Base-by-base conservation (phyloP, 2,797 vertebrate species). In the Acanthiza pusilla region DNA sequence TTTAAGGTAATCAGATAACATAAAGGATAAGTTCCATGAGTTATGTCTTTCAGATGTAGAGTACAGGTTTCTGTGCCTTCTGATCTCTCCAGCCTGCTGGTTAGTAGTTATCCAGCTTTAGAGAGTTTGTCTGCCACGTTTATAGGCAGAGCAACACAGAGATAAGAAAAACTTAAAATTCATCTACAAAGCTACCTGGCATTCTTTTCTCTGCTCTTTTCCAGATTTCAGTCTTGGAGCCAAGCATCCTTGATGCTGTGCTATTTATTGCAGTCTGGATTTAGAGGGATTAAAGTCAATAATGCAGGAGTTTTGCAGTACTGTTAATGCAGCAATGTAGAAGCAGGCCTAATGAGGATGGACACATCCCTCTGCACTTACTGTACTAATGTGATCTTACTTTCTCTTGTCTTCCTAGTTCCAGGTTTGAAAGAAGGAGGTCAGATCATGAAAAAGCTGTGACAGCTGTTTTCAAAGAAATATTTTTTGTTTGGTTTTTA, bases 391-490 rank as follows among this genome's bases (percentile, higher is more conserved):
- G 2, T 45, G 25, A 48, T 76, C 50, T 82, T 55, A 61, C 48
- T 91, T 76, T 84, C 58, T 95, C 26, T 71, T 89, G 32, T 85
- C 61, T 86, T 89, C 75, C 60, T 78, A 63, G 82, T 89, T 93
- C 36, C 66, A 94, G 89, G 74, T 85, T 88, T 88, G 53, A 92
- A 92, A 75, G 75, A 63, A 76, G 81, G 40, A 57, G 30, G 77
- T 92, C 63, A 90, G 34, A 61, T 50, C 53, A 22, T 18, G 57
- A 89, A 82, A 91, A 94, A 84, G 22, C 71, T 89, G 60, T 63
- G 53, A 51, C 61, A 90, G 38, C 51, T 75, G 13, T 75, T 93
- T 89, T 57, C 61, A 93, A 55, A 58, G 18, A 91, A 95, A 68
- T 11, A 13, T 9, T 43, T 63, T 75, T 55, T 60, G 11, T 50